Percentiles rank a stretch among this genome's conserved stretches.
Conservation (phyloP, 2,888 invertebrate genomes). For the Drosophila setosimentum region DNA sequence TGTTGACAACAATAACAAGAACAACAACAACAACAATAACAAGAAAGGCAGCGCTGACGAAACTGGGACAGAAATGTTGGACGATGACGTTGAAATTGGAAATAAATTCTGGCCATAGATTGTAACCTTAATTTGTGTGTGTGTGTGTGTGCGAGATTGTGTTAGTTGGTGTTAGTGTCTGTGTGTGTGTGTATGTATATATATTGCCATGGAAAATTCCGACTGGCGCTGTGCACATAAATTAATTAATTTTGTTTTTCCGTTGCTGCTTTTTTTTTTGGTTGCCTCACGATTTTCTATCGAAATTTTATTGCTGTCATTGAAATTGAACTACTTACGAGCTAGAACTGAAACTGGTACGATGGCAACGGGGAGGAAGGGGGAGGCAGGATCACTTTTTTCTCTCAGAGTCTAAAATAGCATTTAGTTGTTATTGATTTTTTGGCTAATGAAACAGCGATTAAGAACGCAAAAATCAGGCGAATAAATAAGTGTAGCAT, state of each 20-base stretch:
- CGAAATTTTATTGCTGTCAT: constrained; percentile 74
- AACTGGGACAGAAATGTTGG: constrained; percentile 65
- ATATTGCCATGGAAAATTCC: constrained; percentile 78
- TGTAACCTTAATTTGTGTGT: constrained; percentile 33
- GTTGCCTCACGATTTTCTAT: constrained; percentile 41
- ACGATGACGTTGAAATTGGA: constrained; percentile 79
- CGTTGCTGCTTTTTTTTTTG: constrained; percentile 29
- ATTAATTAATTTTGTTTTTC: constrained; percentile 78
- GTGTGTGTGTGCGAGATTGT: constrained; percentile 16
- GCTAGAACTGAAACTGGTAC: constrained; percentile 15
- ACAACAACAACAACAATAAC: constrained; percentile 14
- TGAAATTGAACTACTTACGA: constrained; percentile 62
- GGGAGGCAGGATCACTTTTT: not conserved
- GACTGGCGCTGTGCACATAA: constrained; percentile 68
- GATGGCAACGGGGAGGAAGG: not conserved
- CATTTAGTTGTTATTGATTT: constrained; percentile 62
- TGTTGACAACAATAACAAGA: constrained; percentile 45
- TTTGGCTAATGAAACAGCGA: constrained; percentile 39
- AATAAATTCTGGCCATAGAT: constrained; percentile 77
- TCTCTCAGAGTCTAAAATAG: constrained; percentile 54
- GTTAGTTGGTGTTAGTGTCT: constrained; percentile 1
- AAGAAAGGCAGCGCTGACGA: constrained; percentile 34
- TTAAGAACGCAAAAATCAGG: constrained; percentile 26
- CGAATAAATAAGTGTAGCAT: constrained; percentile 49
- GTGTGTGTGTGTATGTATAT: constrained; percentile 30